Base-by-base conservation (phyloP, 2,113 vertebrate genomes). In the Labeo rohita region DNA sequence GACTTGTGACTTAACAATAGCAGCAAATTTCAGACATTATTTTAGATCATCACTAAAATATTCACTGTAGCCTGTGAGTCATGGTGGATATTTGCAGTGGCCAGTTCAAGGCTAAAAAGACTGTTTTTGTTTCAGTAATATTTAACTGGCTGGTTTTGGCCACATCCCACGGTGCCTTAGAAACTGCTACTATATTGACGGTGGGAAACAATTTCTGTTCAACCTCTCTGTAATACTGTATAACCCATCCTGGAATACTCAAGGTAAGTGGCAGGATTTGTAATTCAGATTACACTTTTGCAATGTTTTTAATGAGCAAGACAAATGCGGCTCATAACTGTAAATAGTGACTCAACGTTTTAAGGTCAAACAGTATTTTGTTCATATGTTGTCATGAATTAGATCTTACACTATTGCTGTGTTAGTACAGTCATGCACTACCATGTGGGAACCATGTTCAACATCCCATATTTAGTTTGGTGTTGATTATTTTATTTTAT, bases 91-190 rank as follows among this genome's bases (percentile, higher is more conserved):
- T 91, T 87, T 87, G 87, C 86, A 50, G 9, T 65, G 23, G 70
- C 86, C 49, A 78, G 84, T 68, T 84, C 84, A 68, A n/a, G 87
- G 76, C 80, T 90, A 93, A 91, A 92, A 93, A 90, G 49, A 13
- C 91, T 75, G 88, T 70, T 77, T 49, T 21, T 77, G 34, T 68
- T 89, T 85, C 90, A 90, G 75, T 94, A 94, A 95, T 93, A 86
- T 93, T 94, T 95, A 94, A 94, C 92, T 1, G 87, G 83, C 84
- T 76, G 74, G 77, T 91, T 93, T 89, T 87, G 82, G 81, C 47
- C 84, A 92, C 23, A 91, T 47, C 84, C 74, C 63, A 85, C 47
- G 72, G 28, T 15, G 12, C 23, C 34, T 12, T 1, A 59, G 7
- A 36, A 68, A 50, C 12, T 18, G 61, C 45, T 81, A 9, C n/a